Evolutionary conservation across 2,888 invertebrate species (phyloP), one percentile per base, ranked within the genome.

Genomic region (Oeneis ivallda): DNA sequence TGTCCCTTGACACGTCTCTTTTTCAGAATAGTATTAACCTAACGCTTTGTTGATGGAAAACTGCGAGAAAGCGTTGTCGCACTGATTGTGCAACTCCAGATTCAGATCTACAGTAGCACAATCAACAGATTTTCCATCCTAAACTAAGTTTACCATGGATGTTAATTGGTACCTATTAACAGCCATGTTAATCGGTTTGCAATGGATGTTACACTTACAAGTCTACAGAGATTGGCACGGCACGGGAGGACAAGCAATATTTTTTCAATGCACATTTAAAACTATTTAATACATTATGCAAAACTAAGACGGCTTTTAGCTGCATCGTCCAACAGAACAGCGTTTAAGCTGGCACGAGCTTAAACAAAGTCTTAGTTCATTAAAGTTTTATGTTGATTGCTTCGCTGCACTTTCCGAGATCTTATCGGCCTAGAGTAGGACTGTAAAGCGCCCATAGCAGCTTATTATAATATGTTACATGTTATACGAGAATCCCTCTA

Each of bases 331-430:
- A 56, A 19, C 56, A 39, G 56, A 19, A 26, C 19, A 56, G 39
- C 17, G 56, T 41, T 41, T 19, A 56, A 41, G 39, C 56, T 19
- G 56, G 41, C 56, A 41, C 13, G 17, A 39, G 56, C 56, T 56
- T 41, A 41, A 86, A 85, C 82, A 81, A 83, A 82, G 81, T 81
- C 78, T 75, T 87, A 88, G 88, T 86, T 89, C 87, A 87, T 90
- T 88, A 84, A 90, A 89, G 84, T 89, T 89, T 88, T 86, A 87
- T 85, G 85, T 82, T 85, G 78, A 74, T 75, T 74, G 72, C 71
- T 74, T 68, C 71, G 76, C 75, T 71, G 68, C 71, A 72, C 71
- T 66, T 71, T 66, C 76, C 74, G 70, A 75, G 78, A 83, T 86
- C 81, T 82, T 84, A 82, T 80, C 76, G 19, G 19, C 41, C 56